Evolutionary conservation across 2,888 invertebrate genomes (phyloP).

Genomic region (Strigamia crassipes): DNA sequence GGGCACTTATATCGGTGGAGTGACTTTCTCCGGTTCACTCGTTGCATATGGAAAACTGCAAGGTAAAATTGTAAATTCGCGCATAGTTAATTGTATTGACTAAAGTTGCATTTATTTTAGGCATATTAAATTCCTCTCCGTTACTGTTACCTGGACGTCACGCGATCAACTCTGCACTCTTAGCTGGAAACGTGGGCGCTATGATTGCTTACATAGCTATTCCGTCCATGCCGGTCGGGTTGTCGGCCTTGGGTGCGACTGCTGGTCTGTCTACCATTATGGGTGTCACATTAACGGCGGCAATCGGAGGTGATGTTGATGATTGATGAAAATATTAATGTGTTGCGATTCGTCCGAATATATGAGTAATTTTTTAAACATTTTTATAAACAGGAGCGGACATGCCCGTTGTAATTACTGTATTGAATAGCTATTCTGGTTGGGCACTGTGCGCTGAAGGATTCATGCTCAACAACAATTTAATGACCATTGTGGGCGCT

Average conservation of each 20-base stretch:
- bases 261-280: conserved; percentile 77
- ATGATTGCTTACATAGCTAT: conserved; percentile 71
- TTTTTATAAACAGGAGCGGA: conserved; percentile 73
- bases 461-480: conserved; percentile 88
- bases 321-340: neutral
- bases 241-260: conserved; percentile 75
- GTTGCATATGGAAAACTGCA: conserved; percentile 65
- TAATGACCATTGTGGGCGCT: conserved; percentile 90
- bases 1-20: conserved; percentile 87
- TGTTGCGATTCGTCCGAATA: neutral
- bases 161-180: conserved; percentile 71
- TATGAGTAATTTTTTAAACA: neutral
- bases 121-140: conserved; percentile 77
- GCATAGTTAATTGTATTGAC: neutral
- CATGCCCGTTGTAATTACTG: conserved; percentile 92
- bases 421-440: conserved; percentile 88
- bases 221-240: conserved; percentile 69
- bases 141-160: conserved; percentile 81
- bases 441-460: conserved; percentile 94
- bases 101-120: conserved; percentile 54
- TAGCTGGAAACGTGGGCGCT: conserved; percentile 73
- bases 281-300: conserved; percentile 85
- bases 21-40: conserved; percentile 75
- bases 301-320: conserved; percentile 74
- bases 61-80: conserved; percentile 54